Evolutionary conservation across 2,113 vertebrate species (phyloP).

Genomic region (Uria lomvia): DNA sequence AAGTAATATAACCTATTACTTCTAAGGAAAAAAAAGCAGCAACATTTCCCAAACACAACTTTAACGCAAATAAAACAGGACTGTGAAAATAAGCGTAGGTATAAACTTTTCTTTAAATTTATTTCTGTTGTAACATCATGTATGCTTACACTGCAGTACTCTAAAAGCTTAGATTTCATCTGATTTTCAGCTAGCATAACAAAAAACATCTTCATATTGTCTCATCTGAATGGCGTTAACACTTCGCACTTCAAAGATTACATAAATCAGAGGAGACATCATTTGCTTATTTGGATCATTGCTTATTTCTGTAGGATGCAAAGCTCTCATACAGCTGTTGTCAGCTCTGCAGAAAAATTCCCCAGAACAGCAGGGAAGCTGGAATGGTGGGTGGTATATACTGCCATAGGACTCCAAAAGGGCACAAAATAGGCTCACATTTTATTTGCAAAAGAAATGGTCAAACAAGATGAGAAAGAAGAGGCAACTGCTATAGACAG

Average conservation of each 20-base stretch:
- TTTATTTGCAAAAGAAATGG: neutral
- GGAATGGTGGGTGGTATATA: accelerated
- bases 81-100: accelerated
- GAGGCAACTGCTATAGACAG: neutral
- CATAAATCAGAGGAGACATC: neutral
- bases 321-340: neutral
- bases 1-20: neutral
- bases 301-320: neutral
- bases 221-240: neutral
- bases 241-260: neutral
- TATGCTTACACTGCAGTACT: neutral
- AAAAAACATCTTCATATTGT: neutral
- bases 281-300: neutral
- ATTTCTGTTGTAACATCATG: neutral
- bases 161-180: neutral
- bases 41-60: too few relatives aligned
- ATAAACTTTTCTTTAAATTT: neutral
- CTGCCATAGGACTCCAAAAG: neutral
- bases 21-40: neutral
- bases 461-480: neutral
- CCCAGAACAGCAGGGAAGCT: neutral
- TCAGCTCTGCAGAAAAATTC: neutral
- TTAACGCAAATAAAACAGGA: neutral
- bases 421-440: accelerated
- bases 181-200: neutral